Evolutionary conservation across 1,140 invertebrate species (phyloP), one percentile per base, ranked within the genome.

Genomic region (Scaptomyza hsui): DNA sequence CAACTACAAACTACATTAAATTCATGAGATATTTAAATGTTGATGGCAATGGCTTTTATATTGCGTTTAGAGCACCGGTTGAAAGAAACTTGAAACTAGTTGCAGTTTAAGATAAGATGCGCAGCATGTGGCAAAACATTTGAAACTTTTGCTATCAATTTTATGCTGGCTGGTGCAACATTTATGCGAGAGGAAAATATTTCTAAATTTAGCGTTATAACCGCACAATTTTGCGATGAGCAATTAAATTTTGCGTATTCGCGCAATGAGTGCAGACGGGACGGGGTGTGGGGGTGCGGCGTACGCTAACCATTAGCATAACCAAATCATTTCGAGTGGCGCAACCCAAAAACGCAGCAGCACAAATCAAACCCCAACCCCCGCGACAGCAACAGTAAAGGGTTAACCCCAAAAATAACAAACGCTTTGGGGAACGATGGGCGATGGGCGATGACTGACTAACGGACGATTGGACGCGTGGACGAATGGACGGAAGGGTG

Each of bases 161-260:
- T 59, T 29, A 26, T 47, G 63, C 32, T 68, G 35, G 19, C 7
- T n/a, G 39, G 62, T 72, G 39, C 37, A 45, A 39, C 7, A 29
- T 45, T 71, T 61, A 10, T 10, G 35, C 32, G 15, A n/a, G n/a
- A n/a, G n/a, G 7, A 61, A 67, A 67, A 52, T 71, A 53, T 49
- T 72, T 81, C 77, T 81, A 77, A 88, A 86, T 86, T 86, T 86
- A 86, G 74, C 82, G 55, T 88, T 77, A 75, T 55, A 75, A 69
- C 78, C 77, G 49, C 81, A 88, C 73, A 77, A 78, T 71, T 86
- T 77, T 64, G 77, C 74, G 65, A 88, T 86, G 81, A 86, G 69
- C 81, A 88, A 86, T 86, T 86, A 75, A 86, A 86, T 86, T 72
- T 62, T 72, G 81, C 77, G 81, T 74, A 48, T 57, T 51, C 52